A percentile compares a stretch with the other conserved stretches of the same genome.
phyloP scores from a whole-genome alignment of 2,888 invertebrate species.

The Phortica okadai region DNA sequence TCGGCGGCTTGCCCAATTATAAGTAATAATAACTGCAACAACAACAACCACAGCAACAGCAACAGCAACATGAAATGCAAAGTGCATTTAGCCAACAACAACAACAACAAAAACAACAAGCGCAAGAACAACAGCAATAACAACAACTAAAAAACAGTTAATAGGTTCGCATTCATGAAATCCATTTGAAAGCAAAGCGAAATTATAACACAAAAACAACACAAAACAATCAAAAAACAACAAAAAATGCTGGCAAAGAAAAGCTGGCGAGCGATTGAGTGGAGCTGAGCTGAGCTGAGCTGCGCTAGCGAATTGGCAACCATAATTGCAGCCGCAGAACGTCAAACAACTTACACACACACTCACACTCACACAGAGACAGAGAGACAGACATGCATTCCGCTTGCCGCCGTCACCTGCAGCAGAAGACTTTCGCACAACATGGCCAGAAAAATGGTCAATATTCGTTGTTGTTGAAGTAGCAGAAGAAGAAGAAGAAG shows the following conservation, averaged over 20 bases:
- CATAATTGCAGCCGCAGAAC: constrained; percentile 70
- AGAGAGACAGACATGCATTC: constrained; percentile 39
- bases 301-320: constrained; percentile 23
- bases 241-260: constrained; percentile 38
- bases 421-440: neutral
- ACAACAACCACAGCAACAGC: constrained; percentile 33
- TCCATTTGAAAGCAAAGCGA: constrained; percentile 72
- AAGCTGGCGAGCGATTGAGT: constrained; percentile 26
- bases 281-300: too few relatives aligned
- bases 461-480: constrained; percentile 53
- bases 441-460: constrained; percentile 69
- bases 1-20: constrained; percentile 60
- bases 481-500: constrained; percentile 25
- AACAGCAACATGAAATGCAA: constrained; percentile 38
- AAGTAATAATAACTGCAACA: constrained; percentile 57
- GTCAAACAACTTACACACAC: constrained; percentile 49
- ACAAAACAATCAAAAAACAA: constrained; percentile 37
- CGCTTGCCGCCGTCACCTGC: constrained; percentile 48
- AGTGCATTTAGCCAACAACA: constrained; percentile 7
- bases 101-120: neutral
- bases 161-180: constrained; percentile 74
- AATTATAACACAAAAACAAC: constrained; percentile 70
- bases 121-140: constrained; percentile 40
- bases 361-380: constrained; percentile 41
- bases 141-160: constrained; percentile 59